Conservation (phyloP, 2,888 invertebrate genomes). For the Standfussiana lucernea region DNA sequence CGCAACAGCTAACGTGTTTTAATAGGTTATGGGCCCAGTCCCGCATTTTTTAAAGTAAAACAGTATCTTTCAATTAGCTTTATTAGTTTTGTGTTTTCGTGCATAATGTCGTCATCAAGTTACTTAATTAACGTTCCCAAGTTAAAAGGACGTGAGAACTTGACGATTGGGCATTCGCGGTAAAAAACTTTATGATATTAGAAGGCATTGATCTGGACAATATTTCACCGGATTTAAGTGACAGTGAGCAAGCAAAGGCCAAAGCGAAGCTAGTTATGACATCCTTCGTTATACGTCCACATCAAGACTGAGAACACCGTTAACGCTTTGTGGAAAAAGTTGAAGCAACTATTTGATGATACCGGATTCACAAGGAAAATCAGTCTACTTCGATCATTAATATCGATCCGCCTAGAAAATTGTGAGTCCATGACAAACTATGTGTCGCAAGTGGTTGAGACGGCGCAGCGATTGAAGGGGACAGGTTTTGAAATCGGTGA, state of each 20-base stretch:
- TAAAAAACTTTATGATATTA: neutral
- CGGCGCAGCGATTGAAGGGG: neutral
- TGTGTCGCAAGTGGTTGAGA: neutral
- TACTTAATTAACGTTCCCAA: neutral
- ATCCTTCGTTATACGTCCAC: neutral
- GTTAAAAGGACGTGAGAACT: too few species aligned
- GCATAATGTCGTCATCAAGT: neutral
- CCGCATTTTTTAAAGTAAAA: neutral
- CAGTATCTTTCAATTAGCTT: too few species aligned
- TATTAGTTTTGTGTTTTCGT: too few species aligned
- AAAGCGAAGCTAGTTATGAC: conserved; percentile 1
- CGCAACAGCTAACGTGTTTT: neutral
- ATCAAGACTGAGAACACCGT: neutral
- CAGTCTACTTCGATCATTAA: neutral
- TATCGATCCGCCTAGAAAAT: neutral
- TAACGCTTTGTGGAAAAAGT: neutral
- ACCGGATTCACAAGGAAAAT: neutral
- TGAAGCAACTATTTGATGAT: neutral
- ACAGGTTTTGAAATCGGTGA: conserved; percentile 55
- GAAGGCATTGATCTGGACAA: conserved; percentile 1
- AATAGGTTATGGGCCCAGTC: conserved; percentile 10
- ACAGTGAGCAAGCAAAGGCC: neutral
- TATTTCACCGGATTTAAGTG: neutral
- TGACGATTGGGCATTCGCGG: too few species aligned
- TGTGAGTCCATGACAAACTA: neutral